These are phyloP conservation scores for Geopemphigus sp. DNA, from an alignment of 1,140 invertebrate genomes.

Conservation along the genomic window DNA sequence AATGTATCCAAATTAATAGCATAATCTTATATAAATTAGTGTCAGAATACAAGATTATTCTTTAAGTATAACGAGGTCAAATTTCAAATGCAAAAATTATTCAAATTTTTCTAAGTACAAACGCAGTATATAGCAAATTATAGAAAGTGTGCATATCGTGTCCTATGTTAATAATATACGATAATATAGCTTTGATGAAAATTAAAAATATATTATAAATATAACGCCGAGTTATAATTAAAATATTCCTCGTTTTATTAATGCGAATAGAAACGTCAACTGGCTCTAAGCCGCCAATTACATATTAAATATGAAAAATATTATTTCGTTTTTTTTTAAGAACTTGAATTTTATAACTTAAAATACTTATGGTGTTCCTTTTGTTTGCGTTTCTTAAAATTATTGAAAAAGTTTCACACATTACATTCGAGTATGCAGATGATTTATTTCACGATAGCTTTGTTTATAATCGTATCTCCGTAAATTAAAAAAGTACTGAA, in stretches of 20 bases:
- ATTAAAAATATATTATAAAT: too few species aligned
- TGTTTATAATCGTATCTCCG: neutral
- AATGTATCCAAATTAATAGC: neutral
- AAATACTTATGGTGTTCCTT: neutral
- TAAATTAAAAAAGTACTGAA: slow-evolving; percentile 3
- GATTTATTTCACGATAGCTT: neutral
- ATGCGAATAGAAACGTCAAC: too few species aligned
- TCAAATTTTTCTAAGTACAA: neutral
- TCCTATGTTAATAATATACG: neutral
- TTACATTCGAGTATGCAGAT: neutral
- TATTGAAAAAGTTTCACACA: neutral
- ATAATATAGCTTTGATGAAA: too few species aligned
- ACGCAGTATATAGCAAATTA: neutral
- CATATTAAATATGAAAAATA: too few species aligned
- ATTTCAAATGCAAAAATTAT: neutral
- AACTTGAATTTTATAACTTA: neutral
- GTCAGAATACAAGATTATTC: neutral
- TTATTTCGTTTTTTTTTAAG: neutral
- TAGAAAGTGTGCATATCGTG: neutral
- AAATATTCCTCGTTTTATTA: too few species aligned
- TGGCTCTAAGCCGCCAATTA: too few species aligned
- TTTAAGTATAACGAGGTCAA: neutral
- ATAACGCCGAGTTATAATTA: too few species aligned
- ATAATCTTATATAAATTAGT: neutral
- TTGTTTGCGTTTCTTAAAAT: neutral